Base-by-base conservation (phyloP, 2,888 invertebrate species). In the Bruchidius siliquastri region DNA sequence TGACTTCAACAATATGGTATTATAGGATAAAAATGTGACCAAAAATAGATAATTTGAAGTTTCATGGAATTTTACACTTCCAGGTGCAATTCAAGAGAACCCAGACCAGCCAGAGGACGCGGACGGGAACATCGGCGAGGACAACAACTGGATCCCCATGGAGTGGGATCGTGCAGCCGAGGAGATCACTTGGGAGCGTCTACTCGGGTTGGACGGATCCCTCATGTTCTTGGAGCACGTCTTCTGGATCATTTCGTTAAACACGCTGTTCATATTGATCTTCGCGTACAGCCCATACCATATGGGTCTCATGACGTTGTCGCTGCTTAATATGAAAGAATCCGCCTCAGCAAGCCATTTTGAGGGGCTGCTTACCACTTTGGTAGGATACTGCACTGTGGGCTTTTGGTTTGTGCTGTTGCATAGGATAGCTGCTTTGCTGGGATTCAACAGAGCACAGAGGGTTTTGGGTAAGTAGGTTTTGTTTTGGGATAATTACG, bases 151-250 rank as follows among this genome's bases (percentile, higher is more conserved):
- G 97, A 98, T 98, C 87, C 98, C 97, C 0, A 96, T 98, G 91
- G 98, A 98, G 84, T 99, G 98, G 98, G 98, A 99, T 84, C 90
- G 98, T 77, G 97, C 97, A 0, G 97, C 96, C 18, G 99, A 98
- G 84, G 99, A 99, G 85, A 88, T 99, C 26, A 99, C 99, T 0
- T 99, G 99, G 99, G 99, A 99, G 85, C 91, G 98, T 78, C 88
- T 99, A 6, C 89, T 99, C 0, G 99, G 99, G 0, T 87, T 99
- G 13, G 99, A 99, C 87, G 99, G 99, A 0, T 98, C 98, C 0
- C 90, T 99, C 81, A 94, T 98, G 71, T 99, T 99, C 85, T 87
- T 99, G 72, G 99, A 99, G 86, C 99, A 99, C 88, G 98, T 99
- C 0, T 98, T 99, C 85, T 99, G 99, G 99, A 98, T 99, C 22